Base-by-base conservation (phyloP, 2,797 vertebrate species). In the Pseudocheirus occidentalis region DNA sequence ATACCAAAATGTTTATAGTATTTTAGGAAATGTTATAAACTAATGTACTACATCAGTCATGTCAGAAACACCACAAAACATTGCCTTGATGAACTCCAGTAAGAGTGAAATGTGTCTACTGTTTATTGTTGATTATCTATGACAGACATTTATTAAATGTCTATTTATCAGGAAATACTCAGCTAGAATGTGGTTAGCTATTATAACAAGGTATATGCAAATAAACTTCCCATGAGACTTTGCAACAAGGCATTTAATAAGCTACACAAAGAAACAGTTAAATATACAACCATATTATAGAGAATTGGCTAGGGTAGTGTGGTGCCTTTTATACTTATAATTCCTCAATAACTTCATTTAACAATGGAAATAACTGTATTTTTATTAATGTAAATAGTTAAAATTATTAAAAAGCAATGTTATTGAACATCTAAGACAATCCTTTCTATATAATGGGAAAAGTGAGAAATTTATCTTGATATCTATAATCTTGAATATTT, bases 131-230 rank as follows among this genome's bases (percentile, higher is more conserved):
- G 93, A 91, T 97, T 98, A 92, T 98, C 91, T 93, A 94, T 95
- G 66, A 91, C 73, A 98, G 94, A 96, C 95, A 95, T 97, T 97
- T 98, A 97, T 91, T 96, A 96, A 98, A 96, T 97, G 95, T 97
- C 98, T 98, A 97, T 98, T 97, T 97, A 95, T 97, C 96, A 98
- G 97, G 95, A 92, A 97, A 97, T 95, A 97, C 96, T 98, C 97
- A 97, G 95, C 87, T 95, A 96, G 95, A 98, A 97, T 97, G 90
- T 98, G 96, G 98, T 98, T 98, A 98, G 93, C 87, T 94, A 96
- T 96, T 98, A 97, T 97, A 97, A 98, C 96, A 98, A 98, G 98
- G 97, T 98, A 95, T 96, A 97, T 97, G 97, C 96, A 98, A 98
- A 97, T 98, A 90, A 95, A 57, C 90, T 95, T 97, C 97, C 97